These are phyloP conservation scores for Carcharodon carcharias DNA, from an alignment of 2,797 vertebrate genomes.

Conservation along the genomic window DNA sequence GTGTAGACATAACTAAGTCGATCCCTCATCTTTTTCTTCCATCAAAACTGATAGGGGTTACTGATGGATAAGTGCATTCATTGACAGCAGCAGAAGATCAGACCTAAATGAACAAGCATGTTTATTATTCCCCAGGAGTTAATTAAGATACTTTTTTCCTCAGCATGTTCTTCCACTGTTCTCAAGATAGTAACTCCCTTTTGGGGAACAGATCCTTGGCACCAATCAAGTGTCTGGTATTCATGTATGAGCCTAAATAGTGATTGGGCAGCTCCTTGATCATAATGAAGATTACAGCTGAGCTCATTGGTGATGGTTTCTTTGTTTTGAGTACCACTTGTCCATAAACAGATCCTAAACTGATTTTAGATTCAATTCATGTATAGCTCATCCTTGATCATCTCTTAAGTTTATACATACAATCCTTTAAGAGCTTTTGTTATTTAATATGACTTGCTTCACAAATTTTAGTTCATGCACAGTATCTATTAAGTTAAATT, in stretches of 20 bases:
- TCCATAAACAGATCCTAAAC: not conserved
- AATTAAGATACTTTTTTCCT: not conserved
- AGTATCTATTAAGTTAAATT: not conserved
- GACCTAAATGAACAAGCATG: not conserved
- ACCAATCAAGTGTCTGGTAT: not conserved
- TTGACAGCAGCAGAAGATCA: not conserved
- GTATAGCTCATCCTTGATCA: not conserved
- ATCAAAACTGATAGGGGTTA: not conserved
- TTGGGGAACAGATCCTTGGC: too few species aligned
- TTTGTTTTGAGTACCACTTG: not conserved
- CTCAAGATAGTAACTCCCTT: not conserved
- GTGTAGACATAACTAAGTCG: not conserved
- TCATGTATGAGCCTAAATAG: not conserved
- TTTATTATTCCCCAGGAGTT: not conserved
- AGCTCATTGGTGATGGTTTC: not conserved
- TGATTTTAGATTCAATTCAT: not conserved
- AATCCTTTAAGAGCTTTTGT: not conserved
- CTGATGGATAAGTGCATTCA: not conserved
- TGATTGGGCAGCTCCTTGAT: not conserved
- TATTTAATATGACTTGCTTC: conserved; percentile 29
- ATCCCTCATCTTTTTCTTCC: not conserved
- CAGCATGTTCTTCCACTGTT: not conserved
- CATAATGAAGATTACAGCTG: not conserved
- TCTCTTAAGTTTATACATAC: not conserved
- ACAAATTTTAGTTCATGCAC: not conserved